Evolutionary conservation across 2,113 vertebrate genomes (phyloP).

Genomic region (Cisticola juncidis): DNA sequence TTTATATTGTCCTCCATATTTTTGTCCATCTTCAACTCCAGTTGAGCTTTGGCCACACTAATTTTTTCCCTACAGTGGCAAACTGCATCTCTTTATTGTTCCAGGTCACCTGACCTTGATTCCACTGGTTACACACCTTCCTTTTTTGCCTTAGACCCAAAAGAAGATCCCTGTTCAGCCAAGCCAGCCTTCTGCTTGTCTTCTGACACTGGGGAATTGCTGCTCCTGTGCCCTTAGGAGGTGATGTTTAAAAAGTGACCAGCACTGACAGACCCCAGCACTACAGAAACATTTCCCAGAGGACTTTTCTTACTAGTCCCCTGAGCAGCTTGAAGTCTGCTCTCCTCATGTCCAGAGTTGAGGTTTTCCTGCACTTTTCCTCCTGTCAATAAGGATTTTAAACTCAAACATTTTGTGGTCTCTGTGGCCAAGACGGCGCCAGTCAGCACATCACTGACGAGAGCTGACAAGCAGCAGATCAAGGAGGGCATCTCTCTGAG

Average conservation of each 20-base stretch:
- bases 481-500: neutral
- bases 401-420: neutral
- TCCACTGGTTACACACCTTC: neutral
- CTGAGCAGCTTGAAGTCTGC: neutral
- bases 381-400: neutral
- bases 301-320: neutral
- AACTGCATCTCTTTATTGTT: neutral
- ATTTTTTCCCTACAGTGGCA: neutral
- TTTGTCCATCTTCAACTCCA: neutral
- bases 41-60: accelerated
- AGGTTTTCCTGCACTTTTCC: neutral
- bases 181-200: neutral
- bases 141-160: neutral
- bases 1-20: neutral
- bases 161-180: neutral
- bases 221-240: neutral
- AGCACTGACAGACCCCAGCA: neutral
- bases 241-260: neutral
- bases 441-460: accelerated
- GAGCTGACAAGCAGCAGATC: neutral
- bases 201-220: neutral
- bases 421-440: neutral
- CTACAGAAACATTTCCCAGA: neutral
- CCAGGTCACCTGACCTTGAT: neutral
- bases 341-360: neutral